Evolutionary conservation across 2,888 invertebrate genomes (phyloP).

Genomic region (Rhopalosiphum nymphaeae): DNA sequence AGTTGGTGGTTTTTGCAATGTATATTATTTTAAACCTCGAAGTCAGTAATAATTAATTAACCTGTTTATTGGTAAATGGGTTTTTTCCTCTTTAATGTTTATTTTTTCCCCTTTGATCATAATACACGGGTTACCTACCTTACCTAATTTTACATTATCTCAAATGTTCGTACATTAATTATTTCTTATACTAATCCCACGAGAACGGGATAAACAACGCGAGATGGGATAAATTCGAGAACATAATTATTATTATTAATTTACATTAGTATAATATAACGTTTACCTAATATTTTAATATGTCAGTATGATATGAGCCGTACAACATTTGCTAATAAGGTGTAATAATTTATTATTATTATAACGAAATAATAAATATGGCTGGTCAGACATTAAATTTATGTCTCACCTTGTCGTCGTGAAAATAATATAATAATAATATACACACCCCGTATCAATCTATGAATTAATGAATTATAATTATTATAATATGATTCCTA

Average conservation of each 20-base stretch:
- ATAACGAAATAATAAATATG: background rate
- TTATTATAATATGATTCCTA: background rate
- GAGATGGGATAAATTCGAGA: slow-evolving; percentile 17
- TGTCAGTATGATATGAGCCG: background rate
- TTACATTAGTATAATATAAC: slow-evolving; percentile 30
- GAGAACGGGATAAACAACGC: slow-evolving; percentile 20
- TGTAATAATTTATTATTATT: background rate
- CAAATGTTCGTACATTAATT: slow-evolving; percentile 30
- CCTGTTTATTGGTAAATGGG: slow-evolving; percentile 11
- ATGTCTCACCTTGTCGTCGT: background rate
- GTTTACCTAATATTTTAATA: slow-evolving; percentile 9
- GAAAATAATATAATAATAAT: background rate
- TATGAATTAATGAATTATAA: background rate
- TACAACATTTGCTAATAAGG: background rate
- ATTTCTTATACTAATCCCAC: background rate
- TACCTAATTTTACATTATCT: slow-evolving; percentile 21
- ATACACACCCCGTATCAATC: background rate
- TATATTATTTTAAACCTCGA: background rate
- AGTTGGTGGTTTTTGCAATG: background rate
- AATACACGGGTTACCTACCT: background rate
- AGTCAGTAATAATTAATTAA: background rate
- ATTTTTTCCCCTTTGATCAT: slow-evolving; percentile 7
- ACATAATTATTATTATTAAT: slow-evolving; percentile 16
- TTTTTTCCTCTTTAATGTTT: background rate
- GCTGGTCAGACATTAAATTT: background rate